Evolutionary conservation across 1,140 invertebrate species (phyloP).

Genomic region (Vanessa tameamea): DNA sequence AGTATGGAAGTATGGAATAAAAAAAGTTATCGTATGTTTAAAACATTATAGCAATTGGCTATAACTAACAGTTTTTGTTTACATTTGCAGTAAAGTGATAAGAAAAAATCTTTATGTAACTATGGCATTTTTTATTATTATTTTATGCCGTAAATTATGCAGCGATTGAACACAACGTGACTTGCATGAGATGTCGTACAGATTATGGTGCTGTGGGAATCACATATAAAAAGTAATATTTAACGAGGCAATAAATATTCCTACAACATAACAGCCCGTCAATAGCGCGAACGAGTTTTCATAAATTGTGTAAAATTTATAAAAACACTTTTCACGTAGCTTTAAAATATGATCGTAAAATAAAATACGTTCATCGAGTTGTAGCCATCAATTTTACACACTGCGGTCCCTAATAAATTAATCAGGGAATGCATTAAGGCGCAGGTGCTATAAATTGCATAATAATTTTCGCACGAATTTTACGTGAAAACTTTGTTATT

Average conservation of each 20-base stretch:
- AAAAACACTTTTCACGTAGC: slow-evolving; percentile 23
- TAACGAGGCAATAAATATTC: slow-evolving; percentile 35
- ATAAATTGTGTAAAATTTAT: slow-evolving; percentile 32
- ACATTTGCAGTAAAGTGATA: background rate
- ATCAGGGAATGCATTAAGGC: slow-evolving; percentile 39
- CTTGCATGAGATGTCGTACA: slow-evolving; percentile 16
- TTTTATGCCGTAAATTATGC: slow-evolving; percentile 10
- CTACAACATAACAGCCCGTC: slow-evolving; percentile 29
- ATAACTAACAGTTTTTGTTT: no score
- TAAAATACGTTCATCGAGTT: slow-evolving; percentile 34
- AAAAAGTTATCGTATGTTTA: no score
- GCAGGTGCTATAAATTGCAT: slow-evolving; percentile 39
- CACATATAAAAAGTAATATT: slow-evolving; percentile 24
- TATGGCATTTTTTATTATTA: slow-evolving; percentile 3
- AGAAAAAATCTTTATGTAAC: background rate
- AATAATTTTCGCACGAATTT: slow-evolving; percentile 33
- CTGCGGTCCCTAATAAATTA: slow-evolving; percentile 38
- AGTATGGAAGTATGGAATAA: no score
- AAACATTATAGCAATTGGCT: no score
- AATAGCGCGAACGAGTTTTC: slow-evolving; percentile 33
- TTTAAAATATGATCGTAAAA: slow-evolving; percentile 32
- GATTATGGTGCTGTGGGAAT: slow-evolving; percentile 19
- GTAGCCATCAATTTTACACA: slow-evolving; percentile 37
- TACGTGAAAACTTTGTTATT: slow-evolving; percentile 22
- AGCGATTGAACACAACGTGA: slow-evolving; percentile 15